These are phyloP conservation scores for Tiliacea aurago DNA, from an alignment of 2,888 invertebrate species.

Conservation along the genomic window DNA sequence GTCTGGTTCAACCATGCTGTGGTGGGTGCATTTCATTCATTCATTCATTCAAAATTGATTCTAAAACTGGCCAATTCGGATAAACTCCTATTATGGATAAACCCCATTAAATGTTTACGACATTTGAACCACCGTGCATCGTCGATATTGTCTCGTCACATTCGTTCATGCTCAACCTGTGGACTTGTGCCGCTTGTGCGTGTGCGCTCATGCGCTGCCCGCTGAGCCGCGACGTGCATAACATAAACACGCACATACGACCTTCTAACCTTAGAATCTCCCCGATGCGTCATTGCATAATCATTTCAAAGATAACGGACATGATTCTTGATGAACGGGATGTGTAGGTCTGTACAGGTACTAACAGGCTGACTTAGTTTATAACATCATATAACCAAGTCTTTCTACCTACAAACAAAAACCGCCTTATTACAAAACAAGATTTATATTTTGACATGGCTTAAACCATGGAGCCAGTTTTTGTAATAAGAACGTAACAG, in stretches of 20 bases:
- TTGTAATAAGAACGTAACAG: too few relatives aligned
- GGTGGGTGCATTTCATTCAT: too few relatives aligned
- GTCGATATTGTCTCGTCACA: not conserved
- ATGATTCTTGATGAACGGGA: conserved; percentile 13
- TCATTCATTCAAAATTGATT: too few relatives aligned
- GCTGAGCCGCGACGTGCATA: conserved; percentile 36
- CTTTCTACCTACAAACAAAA: conserved; percentile 7
- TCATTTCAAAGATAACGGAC: conserved; percentile 17
- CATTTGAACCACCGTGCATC: not conserved
- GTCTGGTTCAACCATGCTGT: too few relatives aligned
- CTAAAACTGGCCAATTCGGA: too few relatives aligned
- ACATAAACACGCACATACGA: conserved; percentile 47
- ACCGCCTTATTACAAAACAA: too few relatives aligned
- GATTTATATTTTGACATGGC: too few relatives aligned
- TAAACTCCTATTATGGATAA: too few relatives aligned
- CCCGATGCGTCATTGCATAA: conserved; percentile 46
- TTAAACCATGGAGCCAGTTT: too few relatives aligned
- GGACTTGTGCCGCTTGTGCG: too few relatives aligned
- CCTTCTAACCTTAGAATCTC: conserved; percentile 53
- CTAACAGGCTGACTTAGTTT: not conserved
- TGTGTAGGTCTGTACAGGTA: not conserved
- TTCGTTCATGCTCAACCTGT: not conserved
- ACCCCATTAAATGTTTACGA: not conserved
- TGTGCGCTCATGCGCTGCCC: too few relatives aligned
- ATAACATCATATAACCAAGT: conserved; percentile 4